Percentiles rank a stretch among this genome's conserved stretches.
Evolutionary conservation across 2,888 invertebrate genomes (phyloP).

Genomic region (Tholera decimalis): DNA sequence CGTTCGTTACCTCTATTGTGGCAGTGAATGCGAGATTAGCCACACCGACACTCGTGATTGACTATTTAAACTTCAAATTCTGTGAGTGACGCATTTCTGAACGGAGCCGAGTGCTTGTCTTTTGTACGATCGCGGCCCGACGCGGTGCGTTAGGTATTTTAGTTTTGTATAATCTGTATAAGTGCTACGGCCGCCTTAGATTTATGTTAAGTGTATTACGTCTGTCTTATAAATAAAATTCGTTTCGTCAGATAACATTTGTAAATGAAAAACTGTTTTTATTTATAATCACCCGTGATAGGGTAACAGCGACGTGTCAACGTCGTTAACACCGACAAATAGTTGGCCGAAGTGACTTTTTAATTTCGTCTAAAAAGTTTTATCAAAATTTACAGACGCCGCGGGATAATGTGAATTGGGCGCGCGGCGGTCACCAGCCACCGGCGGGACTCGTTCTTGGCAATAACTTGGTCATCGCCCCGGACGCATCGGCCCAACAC

Average conservation of each 20-base stretch:
- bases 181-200: conserved; percentile 59
- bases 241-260: conserved; percentile 63
- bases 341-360: conserved; percentile 66
- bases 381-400: conserved; percentile 80
- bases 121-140: conserved; percentile 61
- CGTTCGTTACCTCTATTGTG: conserved; percentile 91
- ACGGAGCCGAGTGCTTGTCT: conserved; percentile 67
- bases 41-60: conserved; percentile 89
- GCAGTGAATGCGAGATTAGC: conserved; percentile 89
- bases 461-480: conserved; percentile 89
- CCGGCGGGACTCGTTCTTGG: conserved; percentile 84
- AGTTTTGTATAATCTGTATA: conserved; percentile 63
- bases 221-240: conserved; percentile 65
- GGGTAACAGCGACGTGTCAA: conserved; percentile 66
- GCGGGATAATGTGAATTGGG: conserved; percentile 74
- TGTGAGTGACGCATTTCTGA: conserved; percentile 83
- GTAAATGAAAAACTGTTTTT: conserved; percentile 59
- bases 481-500: conserved; percentile 66
- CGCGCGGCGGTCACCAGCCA: conserved; percentile 68
- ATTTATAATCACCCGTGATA: conserved; percentile 61
- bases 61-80: conserved; percentile 88
- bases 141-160: conserved; percentile 63
- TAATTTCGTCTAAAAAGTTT: conserved; percentile 78
- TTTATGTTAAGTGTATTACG: conserved; percentile 66
- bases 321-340: conserved; percentile 70